A percentile compares a stretch with the other conserved stretches of the same genome.
Evolutionary conservation across 1,140 invertebrate species (phyloP).

Genomic region (Mamestra configurata): DNA sequence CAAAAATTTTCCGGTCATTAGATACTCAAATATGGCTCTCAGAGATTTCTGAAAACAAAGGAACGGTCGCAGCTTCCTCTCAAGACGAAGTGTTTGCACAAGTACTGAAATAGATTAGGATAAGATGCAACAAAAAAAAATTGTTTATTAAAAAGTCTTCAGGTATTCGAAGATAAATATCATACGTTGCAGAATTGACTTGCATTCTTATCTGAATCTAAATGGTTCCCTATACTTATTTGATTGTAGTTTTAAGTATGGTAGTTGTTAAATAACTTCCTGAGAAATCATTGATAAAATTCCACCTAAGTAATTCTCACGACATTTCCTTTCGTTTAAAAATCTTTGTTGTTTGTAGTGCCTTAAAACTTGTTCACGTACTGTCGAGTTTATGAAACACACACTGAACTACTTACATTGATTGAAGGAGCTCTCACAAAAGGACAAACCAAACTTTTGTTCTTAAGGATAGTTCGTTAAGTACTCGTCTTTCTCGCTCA

Average conservation of each 20-base stretch:
- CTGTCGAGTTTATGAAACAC: slow-evolving; percentile 2
- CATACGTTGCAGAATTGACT: neutral
- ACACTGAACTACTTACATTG: slow-evolving; percentile 15
- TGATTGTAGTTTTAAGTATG: too few relatives aligned
- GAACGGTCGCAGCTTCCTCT: neutral
- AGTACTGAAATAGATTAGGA: neutral
- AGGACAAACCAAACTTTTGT: slow-evolving; percentile 31
- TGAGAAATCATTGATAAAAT: too few relatives aligned
- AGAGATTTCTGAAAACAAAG: neutral
- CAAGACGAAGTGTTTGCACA: neutral
- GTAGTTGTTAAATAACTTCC: too few relatives aligned
- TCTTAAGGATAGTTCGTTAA: slow-evolving; percentile 5
- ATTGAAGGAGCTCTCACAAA: slow-evolving; percentile 18
- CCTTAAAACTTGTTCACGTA: neutral
- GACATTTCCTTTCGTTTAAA: too few relatives aligned
- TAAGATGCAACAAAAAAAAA: neutral
- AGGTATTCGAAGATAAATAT: neutral
- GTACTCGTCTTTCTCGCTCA: neutral
- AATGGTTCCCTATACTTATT: neutral
- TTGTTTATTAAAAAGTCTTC: neutral
- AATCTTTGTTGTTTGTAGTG: too few relatives aligned
- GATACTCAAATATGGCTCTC: too few relatives aligned
- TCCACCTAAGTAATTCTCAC: too few relatives aligned
- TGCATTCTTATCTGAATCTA: neutral
- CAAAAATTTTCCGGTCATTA: too few relatives aligned